These are phyloP conservation scores for Cettia cetti DNA, from an alignment of 2,113 vertebrate species.

Conservation along the genomic window DNA sequence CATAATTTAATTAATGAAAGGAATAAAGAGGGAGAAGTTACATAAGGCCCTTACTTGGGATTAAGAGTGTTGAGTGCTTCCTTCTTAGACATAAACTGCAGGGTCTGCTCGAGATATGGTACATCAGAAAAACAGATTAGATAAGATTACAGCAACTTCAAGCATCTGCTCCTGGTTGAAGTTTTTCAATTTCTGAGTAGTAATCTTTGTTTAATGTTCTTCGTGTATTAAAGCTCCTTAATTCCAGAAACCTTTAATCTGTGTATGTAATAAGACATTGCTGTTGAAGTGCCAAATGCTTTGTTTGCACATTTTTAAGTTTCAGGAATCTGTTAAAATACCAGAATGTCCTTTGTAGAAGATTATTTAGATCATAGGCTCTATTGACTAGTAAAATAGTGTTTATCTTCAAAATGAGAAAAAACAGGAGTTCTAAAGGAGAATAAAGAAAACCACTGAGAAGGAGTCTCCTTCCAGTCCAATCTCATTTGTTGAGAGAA, in stretches of 20 bases:
- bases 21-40: background rate
- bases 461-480: background rate
- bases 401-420: constrained; percentile 35
- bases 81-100: background rate
- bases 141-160: background rate
- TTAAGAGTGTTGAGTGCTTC: background rate
- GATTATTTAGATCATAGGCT: constrained; percentile 39
- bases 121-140: background rate
- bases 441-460: background rate
- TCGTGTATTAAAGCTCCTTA: background rate
- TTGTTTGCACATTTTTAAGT: background rate
- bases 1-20: background rate
- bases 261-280: background rate
- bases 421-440: background rate
- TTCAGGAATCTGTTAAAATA: constrained; percentile 10
- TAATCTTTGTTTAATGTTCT: background rate
- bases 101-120: background rate
- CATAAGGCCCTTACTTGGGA: background rate
- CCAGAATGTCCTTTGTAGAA: background rate
- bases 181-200: background rate
- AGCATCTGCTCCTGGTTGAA: background rate
- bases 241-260: constrained; percentile 11
- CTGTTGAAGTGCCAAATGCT: background rate
- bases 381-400: background rate
- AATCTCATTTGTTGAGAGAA: constrained; percentile 47